Evolutionary conservation across 2,797 vertebrate genomes (phyloP), one percentile per base, ranked within the genome.

Genomic region (Parotocinclus haroldoi): DNA sequence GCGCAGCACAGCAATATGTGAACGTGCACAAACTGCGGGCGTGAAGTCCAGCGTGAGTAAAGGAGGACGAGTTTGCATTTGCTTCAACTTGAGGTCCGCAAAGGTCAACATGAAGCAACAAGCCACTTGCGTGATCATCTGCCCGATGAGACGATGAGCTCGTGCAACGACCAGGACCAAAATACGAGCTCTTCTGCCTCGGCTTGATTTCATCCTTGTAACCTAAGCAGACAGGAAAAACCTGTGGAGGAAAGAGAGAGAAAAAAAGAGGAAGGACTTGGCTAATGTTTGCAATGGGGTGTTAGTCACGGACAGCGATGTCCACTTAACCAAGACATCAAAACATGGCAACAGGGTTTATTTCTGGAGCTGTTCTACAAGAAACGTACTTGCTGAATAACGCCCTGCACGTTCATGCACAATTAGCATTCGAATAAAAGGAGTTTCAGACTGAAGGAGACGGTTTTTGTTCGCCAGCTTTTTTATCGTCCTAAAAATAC

Each of bases 141-240:
- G 27, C 27, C 2, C 27, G 27, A 27, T 27, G 27, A 27, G 27
- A 5, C 5, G 27, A 27, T 27, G 27, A 27, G 27, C 27, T 71
- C 71, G 61, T 75, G 73, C 76, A 66, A 75, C 77, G 80, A 76
- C 78, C 60, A 71, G 79, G 8, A 9, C 8, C 10, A 42, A 42
- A 42, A 42, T 11, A 42, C 1, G 10, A 42, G 40, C 10, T 42
- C 40, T 42, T 3, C 40, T 42, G 3, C 40, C 10, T 42, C 9
- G 40, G 40, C 3, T 8, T 42, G 10, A 42, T 42, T 51, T 79
- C 78, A 87, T 90, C 83, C 82, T 70, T 84, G 81, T 88, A 83
- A 85, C 83, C 74, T 78, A 80, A n/a, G 81, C 79, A 82, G 80
- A 92, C 90, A 93, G 91, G 90, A 93, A 93, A 90, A 92, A 86